Base-by-base conservation (phyloP, 2,113 vertebrate genomes). In the Lycocorax pyrrhopterus region DNA sequence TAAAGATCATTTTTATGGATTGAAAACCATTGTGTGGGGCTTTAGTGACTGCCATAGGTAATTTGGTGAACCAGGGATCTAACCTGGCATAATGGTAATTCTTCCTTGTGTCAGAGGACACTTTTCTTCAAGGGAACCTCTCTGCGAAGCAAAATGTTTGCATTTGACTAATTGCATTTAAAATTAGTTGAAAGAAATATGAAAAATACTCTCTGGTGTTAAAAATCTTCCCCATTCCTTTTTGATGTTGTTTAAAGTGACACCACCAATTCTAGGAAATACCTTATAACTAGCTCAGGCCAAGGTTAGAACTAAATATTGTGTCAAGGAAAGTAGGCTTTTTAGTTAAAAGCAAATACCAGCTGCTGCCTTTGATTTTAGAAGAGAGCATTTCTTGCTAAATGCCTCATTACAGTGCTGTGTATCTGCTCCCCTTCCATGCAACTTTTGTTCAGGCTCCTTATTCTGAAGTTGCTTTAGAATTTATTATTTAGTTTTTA, bases 151-250 rank as follows among this genome's bases (percentile, higher is more conserved):
- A 49, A 75, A 66, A 33, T 63, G 13, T 92, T 77, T 87, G 29
- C 19, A 19, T 91, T 81, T 93, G 52, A 77, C 71, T 79, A 91
- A 49, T 6, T 64, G 5, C 39, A 66, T 83, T 59, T 59, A 56
- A 90, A 78, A 89, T 12, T 75, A 80, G 46, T 95, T 82, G 85
- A 79, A 94, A 95, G 59, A 84, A 93, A 62, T 89, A 94, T 11
- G 10, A 62, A 64, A 84, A 84, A 77, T 66, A 29, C 9, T 35
- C 16, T 39, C 49, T 30, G 49, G 9, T 29, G 22, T 72, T 78
- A 49, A 87, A 92, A 82, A 39, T 35, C 26, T 67, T 49, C 83
- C 25, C 18, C 10, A 6, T 43, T 77, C 23, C 19, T 62, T 88
- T 87, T 86, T 20, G 2, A 12, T 44, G 33, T 66, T 71, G 26